phyloP scores from a whole-genome alignment of 2,113 vertebrate species.

The Dicrurus megarhynchus region DNA sequence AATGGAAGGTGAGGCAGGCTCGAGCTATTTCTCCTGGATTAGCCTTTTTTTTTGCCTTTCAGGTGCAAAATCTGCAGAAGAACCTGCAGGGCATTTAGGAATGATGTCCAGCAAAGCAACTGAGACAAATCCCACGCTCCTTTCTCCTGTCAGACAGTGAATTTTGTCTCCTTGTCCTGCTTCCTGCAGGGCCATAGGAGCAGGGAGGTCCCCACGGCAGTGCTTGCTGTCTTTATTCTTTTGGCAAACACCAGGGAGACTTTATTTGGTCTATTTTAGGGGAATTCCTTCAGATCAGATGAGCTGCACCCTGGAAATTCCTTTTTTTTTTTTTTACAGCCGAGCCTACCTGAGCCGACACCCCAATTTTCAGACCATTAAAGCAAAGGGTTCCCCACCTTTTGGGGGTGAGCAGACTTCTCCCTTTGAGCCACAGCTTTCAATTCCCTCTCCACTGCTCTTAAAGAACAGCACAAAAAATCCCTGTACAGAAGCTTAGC shows the following conservation, averaged over 20 bases:
- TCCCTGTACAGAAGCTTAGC: not conserved
- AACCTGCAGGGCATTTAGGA: not conserved
- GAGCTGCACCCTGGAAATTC: not conserved
- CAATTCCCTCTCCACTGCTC: not conserved
- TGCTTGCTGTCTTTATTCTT: not conserved
- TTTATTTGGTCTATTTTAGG: not conserved
- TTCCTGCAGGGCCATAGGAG: not conserved
- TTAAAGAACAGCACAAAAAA: not conserved
- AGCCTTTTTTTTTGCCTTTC: not conserved
- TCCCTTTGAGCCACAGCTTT: not conserved
- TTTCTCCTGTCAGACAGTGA: not conserved
- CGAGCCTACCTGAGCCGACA: fast-evolving
- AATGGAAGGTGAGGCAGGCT: not conserved
- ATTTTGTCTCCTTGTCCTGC: not conserved
- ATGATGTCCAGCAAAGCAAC: not conserved
- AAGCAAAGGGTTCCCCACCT: not conserved
- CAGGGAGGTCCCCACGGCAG: not conserved
- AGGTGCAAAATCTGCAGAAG: not conserved
- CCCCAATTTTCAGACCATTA: not conserved
- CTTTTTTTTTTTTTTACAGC: not conserved
- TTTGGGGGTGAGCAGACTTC: not conserved
- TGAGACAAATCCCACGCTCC: not conserved
- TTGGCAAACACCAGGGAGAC: not conserved
- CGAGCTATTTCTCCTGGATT: not conserved
- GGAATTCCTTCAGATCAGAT: not conserved